A percentile compares a stretch with the other conserved stretches of the same genome.
phyloP scores from a whole-genome alignment of 2,113 vertebrate genomes.

The Sinocyclocheilus grahami region DNA sequence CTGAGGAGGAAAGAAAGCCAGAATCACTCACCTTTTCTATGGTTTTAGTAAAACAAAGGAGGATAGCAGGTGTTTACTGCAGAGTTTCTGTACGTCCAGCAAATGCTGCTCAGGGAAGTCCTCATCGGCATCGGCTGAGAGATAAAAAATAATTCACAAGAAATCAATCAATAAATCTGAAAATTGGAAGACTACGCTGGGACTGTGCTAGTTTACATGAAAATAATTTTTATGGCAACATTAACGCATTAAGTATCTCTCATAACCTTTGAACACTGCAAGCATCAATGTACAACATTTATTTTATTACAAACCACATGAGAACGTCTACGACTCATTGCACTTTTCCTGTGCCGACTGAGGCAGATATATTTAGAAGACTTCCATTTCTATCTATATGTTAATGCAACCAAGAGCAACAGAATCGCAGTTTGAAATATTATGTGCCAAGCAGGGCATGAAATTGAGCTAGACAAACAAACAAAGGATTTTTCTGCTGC shows the following conservation, averaged over 20 bases:
- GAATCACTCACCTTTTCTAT: slow-evolving; percentile 49
- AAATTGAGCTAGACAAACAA: slow-evolving; percentile 72
- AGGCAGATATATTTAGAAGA: slow-evolving; percentile 37
- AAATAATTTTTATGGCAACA: background rate
- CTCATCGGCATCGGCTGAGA: slow-evolving; percentile 32
- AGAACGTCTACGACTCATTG: slow-evolving; percentile 8
- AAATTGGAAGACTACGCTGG: background rate
- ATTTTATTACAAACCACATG: slow-evolving; percentile 18
- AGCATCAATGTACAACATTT: slow-evolving; percentile 4
- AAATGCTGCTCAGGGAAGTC: slow-evolving; percentile 41
- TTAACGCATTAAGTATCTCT: background rate
- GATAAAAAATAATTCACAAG: slow-evolving; percentile 43
- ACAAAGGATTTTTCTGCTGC: slow-evolving; percentile 45
- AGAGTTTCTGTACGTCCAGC: slow-evolving; percentile 30
- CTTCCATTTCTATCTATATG: slow-evolving; percentile 73
- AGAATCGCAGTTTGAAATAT: slow-evolving; percentile 63
- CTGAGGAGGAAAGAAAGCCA: slow-evolving; percentile 45
- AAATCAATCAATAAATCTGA: slow-evolving; percentile 29
- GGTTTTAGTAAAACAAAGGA: slow-evolving; percentile 40
- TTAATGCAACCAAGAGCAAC: slow-evolving; percentile 71
- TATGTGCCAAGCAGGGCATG: slow-evolving; percentile 64
- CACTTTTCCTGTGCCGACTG: slow-evolving; percentile 1
- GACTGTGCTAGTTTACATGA: background rate
- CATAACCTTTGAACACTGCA: background rate
- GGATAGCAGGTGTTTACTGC: slow-evolving; percentile 30